Percentiles rank a stretch among this genome's conserved stretches.
Evolutionary conservation across 2,113 vertebrate species (phyloP).

Genomic region (Craseonycteris thonglongyai): DNA sequence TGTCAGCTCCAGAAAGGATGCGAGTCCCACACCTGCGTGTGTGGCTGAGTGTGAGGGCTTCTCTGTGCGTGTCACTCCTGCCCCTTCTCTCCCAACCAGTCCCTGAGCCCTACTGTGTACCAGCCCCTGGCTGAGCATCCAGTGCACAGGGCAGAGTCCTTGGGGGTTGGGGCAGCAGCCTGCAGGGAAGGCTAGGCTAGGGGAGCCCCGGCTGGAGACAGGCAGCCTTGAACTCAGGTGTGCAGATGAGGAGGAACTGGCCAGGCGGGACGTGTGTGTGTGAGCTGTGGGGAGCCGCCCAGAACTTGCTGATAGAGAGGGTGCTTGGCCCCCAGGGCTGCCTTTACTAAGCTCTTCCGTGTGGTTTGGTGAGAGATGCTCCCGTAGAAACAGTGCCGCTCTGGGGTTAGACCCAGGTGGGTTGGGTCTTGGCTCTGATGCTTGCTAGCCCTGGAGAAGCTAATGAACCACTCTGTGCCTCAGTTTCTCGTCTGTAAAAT

Average conservation of each 20-base stretch:
- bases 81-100: too few species aligned
- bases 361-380: neutral
- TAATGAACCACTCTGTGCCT: neutral
- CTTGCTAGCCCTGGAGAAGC: neutral
- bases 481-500: neutral
- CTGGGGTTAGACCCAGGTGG: neutral
- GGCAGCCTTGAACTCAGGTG: neutral
- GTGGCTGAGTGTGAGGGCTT: neutral
- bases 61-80: neutral
- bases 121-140: neutral
- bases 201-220: neutral
- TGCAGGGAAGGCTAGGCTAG: neutral
- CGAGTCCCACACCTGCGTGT: accelerated
- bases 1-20: neutral
- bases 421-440: neutral
- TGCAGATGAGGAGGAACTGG: accelerated
- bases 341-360: neutral
- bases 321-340: neutral
- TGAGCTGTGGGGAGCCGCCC: neutral
- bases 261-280: too few species aligned
- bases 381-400: neutral
- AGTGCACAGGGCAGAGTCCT: neutral
- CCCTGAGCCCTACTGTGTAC: neutral
- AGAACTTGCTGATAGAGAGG: neutral
- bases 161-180: neutral